A percentile compares a stretch with the other conserved stretches of the same genome.
Evolutionary conservation across 2,113 vertebrate species (phyloP).

Genomic region (Ceyx melanurus): DNA sequence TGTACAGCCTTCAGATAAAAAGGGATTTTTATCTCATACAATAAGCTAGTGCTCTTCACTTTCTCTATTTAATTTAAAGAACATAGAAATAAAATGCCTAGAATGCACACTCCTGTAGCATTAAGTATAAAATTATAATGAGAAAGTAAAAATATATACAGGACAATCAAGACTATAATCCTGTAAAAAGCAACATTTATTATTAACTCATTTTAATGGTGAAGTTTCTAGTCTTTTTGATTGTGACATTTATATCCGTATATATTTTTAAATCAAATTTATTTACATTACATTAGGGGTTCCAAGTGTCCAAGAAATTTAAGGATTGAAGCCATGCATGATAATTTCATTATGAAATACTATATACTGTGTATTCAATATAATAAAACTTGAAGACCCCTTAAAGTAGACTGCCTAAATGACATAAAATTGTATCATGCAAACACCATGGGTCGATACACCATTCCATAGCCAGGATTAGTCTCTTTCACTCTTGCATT

Average conservation of each 20-base stretch:
- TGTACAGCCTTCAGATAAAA: neutral
- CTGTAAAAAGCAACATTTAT: neutral
- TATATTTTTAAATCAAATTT: neutral
- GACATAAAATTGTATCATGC: neutral
- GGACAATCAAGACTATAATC: neutral
- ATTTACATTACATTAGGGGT: neutral
- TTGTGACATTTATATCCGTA: neutral
- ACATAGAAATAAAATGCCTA: neutral
- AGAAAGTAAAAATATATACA: neutral
- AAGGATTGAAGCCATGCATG: neutral
- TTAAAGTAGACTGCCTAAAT: neutral
- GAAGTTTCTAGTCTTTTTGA: neutral
- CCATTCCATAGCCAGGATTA: neutral
- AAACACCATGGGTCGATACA: neutral
- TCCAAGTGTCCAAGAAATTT: neutral
- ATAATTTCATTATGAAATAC: neutral
- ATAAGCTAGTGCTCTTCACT: neutral
- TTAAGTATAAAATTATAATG: neutral
- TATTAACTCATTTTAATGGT: neutral
- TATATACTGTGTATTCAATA: neutral
- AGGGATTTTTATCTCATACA: neutral
- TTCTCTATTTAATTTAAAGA: neutral
- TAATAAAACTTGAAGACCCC: neutral
- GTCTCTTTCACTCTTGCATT: neutral
- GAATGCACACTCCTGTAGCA: neutral